Evolutionary conservation across 2,113 vertebrate genomes (phyloP).

Genomic region (Naja naja): DNA sequence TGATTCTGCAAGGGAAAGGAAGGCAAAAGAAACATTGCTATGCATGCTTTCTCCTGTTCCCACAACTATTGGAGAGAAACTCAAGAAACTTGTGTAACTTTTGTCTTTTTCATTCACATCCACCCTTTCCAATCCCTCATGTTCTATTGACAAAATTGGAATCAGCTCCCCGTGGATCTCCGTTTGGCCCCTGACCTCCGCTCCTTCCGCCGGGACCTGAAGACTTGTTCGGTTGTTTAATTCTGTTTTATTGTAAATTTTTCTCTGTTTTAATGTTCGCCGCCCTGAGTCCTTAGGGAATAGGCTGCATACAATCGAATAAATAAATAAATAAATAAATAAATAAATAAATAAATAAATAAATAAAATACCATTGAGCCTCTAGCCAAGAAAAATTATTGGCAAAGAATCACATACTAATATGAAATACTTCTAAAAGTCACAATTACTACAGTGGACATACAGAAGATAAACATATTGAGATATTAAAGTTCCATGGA

Average conservation of each 20-base stretch:
- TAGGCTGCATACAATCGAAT: too few species aligned
- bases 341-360: too few species aligned
- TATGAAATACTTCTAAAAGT: not conserved
- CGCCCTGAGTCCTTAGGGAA: too few species aligned
- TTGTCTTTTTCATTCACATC: not conserved
- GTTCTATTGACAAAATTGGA: not conserved
- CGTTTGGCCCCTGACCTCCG: too few species aligned
- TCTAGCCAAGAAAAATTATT: not conserved
- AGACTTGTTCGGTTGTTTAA: too few species aligned
- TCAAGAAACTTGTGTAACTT: not conserved
- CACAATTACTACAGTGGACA: not conserved
- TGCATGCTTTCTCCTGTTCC: too few species aligned
- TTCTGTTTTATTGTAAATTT: too few species aligned
- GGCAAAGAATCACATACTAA: not conserved
- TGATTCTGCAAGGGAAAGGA: not conserved
- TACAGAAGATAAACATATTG: not conserved
- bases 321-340: too few species aligned
- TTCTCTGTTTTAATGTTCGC: too few species aligned
- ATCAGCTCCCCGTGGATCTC: too few species aligned
- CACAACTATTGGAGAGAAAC: not conserved
- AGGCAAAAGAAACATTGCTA: not conserved
- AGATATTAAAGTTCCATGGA: not conserved
- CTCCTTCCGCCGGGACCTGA: too few species aligned
- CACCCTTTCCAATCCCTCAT: not conserved
- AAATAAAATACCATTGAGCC: not conserved